Evolutionary conservation across 23 tunicate species (phyloP).

Genomic region (Aplidium turbinatum): DNA sequence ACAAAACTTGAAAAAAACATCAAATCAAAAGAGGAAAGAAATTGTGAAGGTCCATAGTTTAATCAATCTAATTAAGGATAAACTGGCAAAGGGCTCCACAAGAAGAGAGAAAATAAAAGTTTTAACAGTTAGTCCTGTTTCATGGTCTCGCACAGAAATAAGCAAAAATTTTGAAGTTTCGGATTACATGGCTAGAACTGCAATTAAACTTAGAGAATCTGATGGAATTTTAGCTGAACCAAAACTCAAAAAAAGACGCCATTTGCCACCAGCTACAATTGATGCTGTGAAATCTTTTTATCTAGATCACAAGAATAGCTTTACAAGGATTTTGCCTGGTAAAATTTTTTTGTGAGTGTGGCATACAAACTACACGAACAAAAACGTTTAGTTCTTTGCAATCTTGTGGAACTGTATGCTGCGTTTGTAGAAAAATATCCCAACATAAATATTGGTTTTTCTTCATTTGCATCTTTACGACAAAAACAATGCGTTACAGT

Average conservation of each 20-base stretch:
- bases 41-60: too few species aligned
- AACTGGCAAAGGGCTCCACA: neutral
- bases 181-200: neutral
- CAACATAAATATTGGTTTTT: constrained; percentile 23
- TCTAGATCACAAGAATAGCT: constrained; percentile 16
- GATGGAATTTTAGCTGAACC: constrained; percentile 29
- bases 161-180: constrained; percentile 5
- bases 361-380: constrained; percentile 10
- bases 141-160: constrained; percentile 28
- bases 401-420: constrained; percentile 8
- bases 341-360: constrained; percentile 24
- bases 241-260: neutral
- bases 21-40: too few species aligned
- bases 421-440: constrained; percentile 13
- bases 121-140: constrained; percentile 7
- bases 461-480: constrained; percentile 18
- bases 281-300: constrained; percentile 4
- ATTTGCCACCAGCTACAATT: constrained; percentile 11
- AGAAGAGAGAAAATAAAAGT: constrained; percentile 3
- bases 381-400: constrained; percentile 29
- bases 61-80: neutral
- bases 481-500: constrained; percentile 28
- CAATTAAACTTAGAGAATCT: neutral
- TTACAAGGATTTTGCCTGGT: constrained; percentile 28
- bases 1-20: too few species aligned